Conservation (phyloP, 2,888 invertebrate genomes). For the Tribolium freemani region DNA sequence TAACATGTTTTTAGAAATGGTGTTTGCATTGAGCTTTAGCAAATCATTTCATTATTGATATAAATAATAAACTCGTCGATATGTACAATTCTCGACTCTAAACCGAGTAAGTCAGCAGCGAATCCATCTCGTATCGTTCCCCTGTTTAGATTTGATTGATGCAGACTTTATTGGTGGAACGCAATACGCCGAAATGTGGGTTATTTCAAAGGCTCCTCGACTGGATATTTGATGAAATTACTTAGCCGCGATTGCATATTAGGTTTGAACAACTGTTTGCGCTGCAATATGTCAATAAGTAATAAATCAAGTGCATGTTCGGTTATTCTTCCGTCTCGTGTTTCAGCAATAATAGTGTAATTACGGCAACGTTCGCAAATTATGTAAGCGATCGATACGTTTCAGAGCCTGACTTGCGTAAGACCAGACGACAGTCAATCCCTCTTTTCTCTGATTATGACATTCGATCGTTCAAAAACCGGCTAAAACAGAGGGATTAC, state of each 20-base stretch:
- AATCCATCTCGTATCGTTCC: not conserved
- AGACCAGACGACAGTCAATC: not conserved
- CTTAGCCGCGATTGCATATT: slow-evolving; percentile 15
- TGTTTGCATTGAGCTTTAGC: too few relatives aligned
- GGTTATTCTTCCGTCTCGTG: slow-evolving; percentile 3
- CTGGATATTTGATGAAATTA: slow-evolving; percentile 21
- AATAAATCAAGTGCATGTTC: not conserved
- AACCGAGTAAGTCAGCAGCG: not conserved
- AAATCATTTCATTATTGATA: not conserved
- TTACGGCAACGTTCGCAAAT: not conserved
- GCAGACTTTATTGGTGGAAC: slow-evolving; percentile 14
- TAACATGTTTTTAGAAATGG: too few relatives aligned
- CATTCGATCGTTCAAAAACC: not conserved
- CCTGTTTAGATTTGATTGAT: slow-evolving; percentile 23
- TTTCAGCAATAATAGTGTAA: slow-evolving; percentile 11
- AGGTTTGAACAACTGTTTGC: slow-evolving; percentile 9
- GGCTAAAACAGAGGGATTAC: not conserved
- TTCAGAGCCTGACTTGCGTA: not conserved
- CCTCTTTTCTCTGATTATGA: not conserved
- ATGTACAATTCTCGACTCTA: not conserved
- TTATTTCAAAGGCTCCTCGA: slow-evolving; percentile 17
- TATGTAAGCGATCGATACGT: slow-evolving; percentile 7
- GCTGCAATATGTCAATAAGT: slow-evolving; percentile 6
- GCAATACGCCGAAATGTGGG: slow-evolving; percentile 17
- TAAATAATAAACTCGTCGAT: not conserved